Base-by-base conservation (phyloP, 1,140 invertebrate species). In the Conus betulinus region DNA sequence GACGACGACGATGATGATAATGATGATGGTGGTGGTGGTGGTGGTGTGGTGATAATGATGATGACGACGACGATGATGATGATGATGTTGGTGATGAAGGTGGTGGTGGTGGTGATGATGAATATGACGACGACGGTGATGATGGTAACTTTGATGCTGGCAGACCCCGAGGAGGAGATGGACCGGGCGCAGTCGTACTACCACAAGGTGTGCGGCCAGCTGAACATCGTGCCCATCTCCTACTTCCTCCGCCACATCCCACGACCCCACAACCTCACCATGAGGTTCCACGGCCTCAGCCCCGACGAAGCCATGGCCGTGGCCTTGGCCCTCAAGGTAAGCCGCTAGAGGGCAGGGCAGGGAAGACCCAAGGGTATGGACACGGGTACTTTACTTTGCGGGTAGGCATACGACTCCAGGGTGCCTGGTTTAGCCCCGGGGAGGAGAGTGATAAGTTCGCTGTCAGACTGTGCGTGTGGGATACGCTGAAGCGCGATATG, bases 231-330 rank as follows among this genome's bases (percentile, higher is more conserved):
- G 7, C 95, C 95, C 5, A 92, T 94, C 27, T 93, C 93, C 5
- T 95, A 95, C 88, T 95, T 95, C 89, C 88, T 93, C 17, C 92
- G 94, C 4, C 94, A 95, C 87, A 94, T 95, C 27, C 85, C 90
- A 52, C 93, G 95, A 79, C 85, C 88, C 51, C 39, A 91, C 39
- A 91, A 92, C 81, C 91, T 95, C 52, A 91, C 90, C 0, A 94
- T 95, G 94, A 89, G 92, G 27, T 94, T 94, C 88, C 94, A 95
- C 87, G 94, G 94, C n/a, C 91, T 95, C 10, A 94, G 93, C 20
- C 86, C 93, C 2, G 88, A 87, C 11, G 94, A 92, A 51, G 91
- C 94, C 60, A 94, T 92, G 89, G 94, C 95, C 23, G 95, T 95
- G 23, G 94, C 94, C 23, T 90, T 94, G 76, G 92, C 95, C 23